phyloP scores from a whole-genome alignment of 2,888 invertebrate genomes.

The Sarcophaga rosellei region DNA sequence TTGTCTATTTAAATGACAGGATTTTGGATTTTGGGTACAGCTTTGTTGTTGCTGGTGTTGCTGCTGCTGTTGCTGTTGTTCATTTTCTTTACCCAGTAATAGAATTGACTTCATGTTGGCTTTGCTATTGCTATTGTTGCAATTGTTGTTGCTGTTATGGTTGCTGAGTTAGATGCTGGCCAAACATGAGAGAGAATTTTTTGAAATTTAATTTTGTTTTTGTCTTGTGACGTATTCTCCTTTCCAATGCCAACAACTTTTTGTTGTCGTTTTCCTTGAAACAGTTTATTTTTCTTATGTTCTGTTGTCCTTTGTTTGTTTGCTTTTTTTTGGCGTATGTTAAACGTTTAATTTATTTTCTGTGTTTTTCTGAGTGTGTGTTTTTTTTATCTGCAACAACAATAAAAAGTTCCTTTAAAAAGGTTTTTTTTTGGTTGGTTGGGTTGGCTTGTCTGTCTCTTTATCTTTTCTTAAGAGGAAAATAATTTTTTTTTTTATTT shows the following conservation, averaged over 20 bases:
- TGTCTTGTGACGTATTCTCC: too few relatives aligned
- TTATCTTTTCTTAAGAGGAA: neutral
- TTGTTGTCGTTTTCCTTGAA: neutral
- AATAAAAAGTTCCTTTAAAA: too few relatives aligned
- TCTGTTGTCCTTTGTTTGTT: too few relatives aligned
- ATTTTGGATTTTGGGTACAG: slow-evolving; percentile 20
- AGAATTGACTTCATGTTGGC: slow-evolving; percentile 51
- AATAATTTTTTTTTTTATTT: slow-evolving; percentile 26
- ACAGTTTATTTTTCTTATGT: too few relatives aligned
- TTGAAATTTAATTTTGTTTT: slow-evolving; percentile 15
- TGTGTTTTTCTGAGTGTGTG: too few relatives aligned
- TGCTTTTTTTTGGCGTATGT: too few relatives aligned
- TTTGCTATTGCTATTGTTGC: neutral
- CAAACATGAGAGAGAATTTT: neutral
- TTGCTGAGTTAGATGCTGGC: too few relatives aligned
- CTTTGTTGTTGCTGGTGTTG: slow-evolving; percentile 48
- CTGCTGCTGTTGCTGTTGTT: slow-evolving; percentile 34
- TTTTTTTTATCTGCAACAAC: too few relatives aligned
- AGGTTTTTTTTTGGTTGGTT: too few relatives aligned
- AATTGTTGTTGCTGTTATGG: neutral
- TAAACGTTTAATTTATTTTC: too few relatives aligned
- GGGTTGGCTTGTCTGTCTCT: neutral
- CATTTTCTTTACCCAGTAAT: slow-evolving; percentile 47
- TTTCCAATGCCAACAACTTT: neutral
- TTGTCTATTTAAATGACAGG: slow-evolving; percentile 64